phyloP scores from a whole-genome alignment of 2,113 vertebrate species.

The Microtus oregoni region DNA sequence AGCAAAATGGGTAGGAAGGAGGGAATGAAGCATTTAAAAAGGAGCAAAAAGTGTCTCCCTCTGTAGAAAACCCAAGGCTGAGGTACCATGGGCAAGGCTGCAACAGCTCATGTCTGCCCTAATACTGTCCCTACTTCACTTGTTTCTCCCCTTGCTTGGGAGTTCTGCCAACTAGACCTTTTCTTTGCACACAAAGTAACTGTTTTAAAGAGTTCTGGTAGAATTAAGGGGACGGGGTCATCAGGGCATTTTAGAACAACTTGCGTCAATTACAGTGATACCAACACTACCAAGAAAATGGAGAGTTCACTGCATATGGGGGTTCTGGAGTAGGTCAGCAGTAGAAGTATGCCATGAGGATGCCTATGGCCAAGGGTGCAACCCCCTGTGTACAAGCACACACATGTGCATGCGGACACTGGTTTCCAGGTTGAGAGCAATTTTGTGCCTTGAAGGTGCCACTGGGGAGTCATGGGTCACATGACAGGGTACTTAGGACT shows the following conservation, averaged over 20 bases:
- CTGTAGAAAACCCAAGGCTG: neutral
- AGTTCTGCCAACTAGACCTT: neutral
- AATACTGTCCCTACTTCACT: neutral
- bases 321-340: neutral
- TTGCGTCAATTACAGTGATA: neutral
- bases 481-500: neutral
- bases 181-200: neutral
- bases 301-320: neutral
- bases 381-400: too few relatives aligned
- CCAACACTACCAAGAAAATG: neutral
- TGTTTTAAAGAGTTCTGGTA: neutral
- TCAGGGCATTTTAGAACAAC: slow-evolving; percentile 15
- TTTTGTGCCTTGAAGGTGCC: neutral
- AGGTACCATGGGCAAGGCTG: neutral
- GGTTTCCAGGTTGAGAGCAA: neutral
- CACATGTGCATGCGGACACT: neutral
- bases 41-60: neutral
- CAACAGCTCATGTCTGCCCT: neutral
- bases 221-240: neutral
- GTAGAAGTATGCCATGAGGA: neutral
- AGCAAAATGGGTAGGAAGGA: too few relatives aligned
- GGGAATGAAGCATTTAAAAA: neutral
- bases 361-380: neutral
- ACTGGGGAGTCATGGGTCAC: neutral
- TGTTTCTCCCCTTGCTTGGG: neutral